Percentiles rank a stretch among this genome's conserved stretches.
Conservation (phyloP, 2,797 vertebrate genomes). For the Bryconaethiops microstoma region DNA sequence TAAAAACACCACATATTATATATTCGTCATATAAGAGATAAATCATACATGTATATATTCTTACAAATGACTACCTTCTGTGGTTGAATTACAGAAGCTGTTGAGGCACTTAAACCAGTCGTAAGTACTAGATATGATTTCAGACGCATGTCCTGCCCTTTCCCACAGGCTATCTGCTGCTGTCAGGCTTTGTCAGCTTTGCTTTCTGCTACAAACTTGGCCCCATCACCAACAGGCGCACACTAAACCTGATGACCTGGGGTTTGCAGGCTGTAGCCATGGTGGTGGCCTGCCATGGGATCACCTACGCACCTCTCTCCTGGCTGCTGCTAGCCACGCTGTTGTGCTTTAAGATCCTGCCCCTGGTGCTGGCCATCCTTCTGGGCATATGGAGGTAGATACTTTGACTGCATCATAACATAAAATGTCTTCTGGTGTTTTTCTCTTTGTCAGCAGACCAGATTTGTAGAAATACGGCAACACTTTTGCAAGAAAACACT, state of each 20-base stretch:
- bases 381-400: conserved; percentile 65
- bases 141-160: background rate
- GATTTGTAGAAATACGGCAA: background rate
- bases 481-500: background rate
- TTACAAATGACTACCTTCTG: background rate
- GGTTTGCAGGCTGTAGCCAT: conserved; percentile 68
- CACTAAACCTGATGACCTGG: conserved; percentile 69
- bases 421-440: background rate
- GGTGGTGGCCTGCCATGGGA: conserved; percentile 72
- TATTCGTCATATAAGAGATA: no score
- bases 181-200: conserved; percentile 73
- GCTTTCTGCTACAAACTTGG: conserved; percentile 75
- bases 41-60: background rate
- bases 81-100: background rate
- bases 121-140: background rate
- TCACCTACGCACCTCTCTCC: conserved; percentile 68
- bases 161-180: conserved; percentile 72
- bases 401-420: background rate
- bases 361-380: conserved; percentile 39
- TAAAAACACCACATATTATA: no score
- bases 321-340: conserved; percentile 64
- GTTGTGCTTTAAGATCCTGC: conserved; percentile 63
- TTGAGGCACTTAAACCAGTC: background rate
- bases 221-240: conserved; percentile 66
- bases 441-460: background rate